phyloP scores from a whole-genome alignment of 1,140 invertebrate genomes.

The Potamilus streckersoni region DNA sequence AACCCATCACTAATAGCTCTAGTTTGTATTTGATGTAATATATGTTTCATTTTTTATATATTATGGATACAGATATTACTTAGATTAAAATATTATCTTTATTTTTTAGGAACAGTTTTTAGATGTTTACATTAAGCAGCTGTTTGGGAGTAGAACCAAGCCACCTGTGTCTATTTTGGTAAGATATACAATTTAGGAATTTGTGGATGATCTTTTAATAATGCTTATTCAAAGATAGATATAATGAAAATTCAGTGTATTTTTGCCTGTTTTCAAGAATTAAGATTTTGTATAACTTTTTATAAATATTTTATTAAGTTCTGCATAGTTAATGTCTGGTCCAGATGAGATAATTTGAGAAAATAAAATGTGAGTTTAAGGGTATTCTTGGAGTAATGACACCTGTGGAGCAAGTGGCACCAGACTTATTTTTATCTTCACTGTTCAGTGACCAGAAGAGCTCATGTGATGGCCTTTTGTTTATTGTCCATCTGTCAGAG shows the following conservation, averaged over 20 bases:
- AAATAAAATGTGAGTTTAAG: no score
- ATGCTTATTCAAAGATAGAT: not conserved
- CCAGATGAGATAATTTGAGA: not conserved
- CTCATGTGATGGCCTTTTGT: no score
- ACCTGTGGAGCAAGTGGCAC: no score
- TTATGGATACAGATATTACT: no score
- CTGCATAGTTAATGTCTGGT: not conserved
- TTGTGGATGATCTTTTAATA: not conserved
- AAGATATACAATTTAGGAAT: conserved; percentile 13
- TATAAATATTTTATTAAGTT: not conserved
- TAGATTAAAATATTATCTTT: not conserved
- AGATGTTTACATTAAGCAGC: conserved; percentile 83
- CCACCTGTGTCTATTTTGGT: conserved; percentile 78
- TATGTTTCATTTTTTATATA: no score
- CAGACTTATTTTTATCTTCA: no score
- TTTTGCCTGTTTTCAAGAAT: not conserved
- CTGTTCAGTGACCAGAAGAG: no score
- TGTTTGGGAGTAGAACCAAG: conserved; percentile 83
- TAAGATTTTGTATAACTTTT: not conserved
- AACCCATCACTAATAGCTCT: no score
- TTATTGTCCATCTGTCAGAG: no score
- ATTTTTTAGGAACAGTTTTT: conserved; percentile 73
- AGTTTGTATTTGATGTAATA: no score
- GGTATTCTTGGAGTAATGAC: no score
- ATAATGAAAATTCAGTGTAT: not conserved